Evolutionary conservation across 2,888 invertebrate genomes (phyloP), one percentile per base, ranked within the genome.

Genomic region (Zaprionus lineosus): DNA sequence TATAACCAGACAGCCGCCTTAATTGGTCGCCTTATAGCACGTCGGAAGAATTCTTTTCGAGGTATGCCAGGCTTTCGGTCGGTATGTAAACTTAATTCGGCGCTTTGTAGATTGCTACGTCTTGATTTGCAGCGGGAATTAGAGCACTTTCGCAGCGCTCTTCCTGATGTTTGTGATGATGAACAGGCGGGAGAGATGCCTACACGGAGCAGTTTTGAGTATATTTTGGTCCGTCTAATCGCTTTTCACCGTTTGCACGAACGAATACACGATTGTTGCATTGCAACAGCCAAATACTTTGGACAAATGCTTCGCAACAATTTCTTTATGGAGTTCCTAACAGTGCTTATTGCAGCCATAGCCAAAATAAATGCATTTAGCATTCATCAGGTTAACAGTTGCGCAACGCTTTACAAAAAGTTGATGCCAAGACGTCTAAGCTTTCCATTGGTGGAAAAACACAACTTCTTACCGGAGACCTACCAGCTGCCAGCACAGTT

Each of bases 1-100:
- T 84, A 89, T 11, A 70, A 76, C 3, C 67, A 88, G 40, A 76
- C 82, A 0, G 87, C 89, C 0, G 89, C 89, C 0, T 41, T 89
- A 16, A 77, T 89, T 21, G 88, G 87, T 1, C 84, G 89, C 1
- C 61, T 90, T 0, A 87, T 89, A 78, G 89, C 89, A 0, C 84
- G 89, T 0, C 85, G 89, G 0, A 88, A 88, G 46, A 89, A 88
- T 46, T 90, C 90, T 0, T 90, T 90, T 57, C 79, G 64, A 1
- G 72, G 70, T 11, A 84, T 89, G 84, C 77, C 73, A 5, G 89
- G 89, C 1, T 90, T 88, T 50, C 86, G 87, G 12, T 55, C 75
- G 1, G 57, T 89, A 2, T 81, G 85, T 12, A 90, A 90, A 52
- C 51, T 89, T 1, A 89, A 89, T 46, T 21, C 87, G 1, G 86